These are phyloP conservation scores for Alcis repandata DNA, from an alignment of 2,888 invertebrate species.

Conservation along the genomic window DNA sequence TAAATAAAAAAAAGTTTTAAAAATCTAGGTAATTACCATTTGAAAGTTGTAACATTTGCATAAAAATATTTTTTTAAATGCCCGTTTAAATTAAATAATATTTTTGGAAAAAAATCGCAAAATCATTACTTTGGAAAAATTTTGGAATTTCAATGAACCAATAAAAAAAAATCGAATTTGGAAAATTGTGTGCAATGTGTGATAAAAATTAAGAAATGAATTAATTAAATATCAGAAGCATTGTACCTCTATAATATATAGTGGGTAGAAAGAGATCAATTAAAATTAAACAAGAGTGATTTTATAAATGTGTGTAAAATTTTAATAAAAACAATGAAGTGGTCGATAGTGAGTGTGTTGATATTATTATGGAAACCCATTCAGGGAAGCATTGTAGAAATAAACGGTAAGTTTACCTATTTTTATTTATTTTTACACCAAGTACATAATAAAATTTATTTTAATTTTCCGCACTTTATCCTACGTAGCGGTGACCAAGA, in stretches of 20 bases:
- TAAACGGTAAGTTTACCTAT: conserved; percentile 52
- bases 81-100: too few relatives aligned
- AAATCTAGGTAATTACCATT: too few relatives aligned
- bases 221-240: not conserved
- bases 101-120: not conserved
- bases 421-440: not conserved
- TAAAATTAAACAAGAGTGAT: not conserved
- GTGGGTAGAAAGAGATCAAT: not conserved
- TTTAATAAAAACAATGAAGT: conserved; percentile 34
- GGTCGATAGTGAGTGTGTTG: conserved; percentile 45
- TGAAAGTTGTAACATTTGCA: too few relatives aligned
- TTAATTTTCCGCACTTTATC: too few relatives aligned
- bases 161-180: too few relatives aligned
- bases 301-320: conserved; percentile 6
- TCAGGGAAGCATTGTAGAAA: conserved; percentile 51
- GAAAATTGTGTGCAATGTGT: too few relatives aligned
- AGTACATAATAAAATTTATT: too few relatives aligned
- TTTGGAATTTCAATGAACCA: too few relatives aligned
- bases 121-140: too few relatives aligned
- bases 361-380: conserved; percentile 45
- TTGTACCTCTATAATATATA: not conserved
- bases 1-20: not conserved
- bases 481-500: too few relatives aligned
- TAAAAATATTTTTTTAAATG: too few relatives aligned
- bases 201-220: not conserved